Conservation (phyloP, 2,797 vertebrate genomes). For the Rhinophrynus dorsalis region DNA sequence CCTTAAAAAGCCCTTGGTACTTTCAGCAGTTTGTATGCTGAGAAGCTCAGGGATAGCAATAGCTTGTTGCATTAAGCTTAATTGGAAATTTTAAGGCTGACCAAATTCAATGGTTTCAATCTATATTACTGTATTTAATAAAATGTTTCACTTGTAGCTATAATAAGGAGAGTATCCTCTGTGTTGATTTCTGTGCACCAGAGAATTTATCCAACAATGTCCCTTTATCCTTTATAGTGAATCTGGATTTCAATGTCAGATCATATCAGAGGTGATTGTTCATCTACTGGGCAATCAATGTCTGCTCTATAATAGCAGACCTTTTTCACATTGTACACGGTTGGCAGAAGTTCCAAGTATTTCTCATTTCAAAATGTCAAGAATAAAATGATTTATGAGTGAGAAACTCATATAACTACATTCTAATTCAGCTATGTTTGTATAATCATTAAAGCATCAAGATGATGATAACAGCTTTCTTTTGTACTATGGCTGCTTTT, state of each 20-base stretch:
- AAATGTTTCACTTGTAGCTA: constrained; percentile 12
- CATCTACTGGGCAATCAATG: constrained; percentile 46
- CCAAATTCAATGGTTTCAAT: neutral
- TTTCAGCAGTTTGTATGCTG: neutral
- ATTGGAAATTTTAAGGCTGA: constrained; percentile 18
- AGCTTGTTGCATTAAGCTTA: constrained; percentile 1
- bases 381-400: constrained; percentile 46
- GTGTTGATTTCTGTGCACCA: constrained; percentile 18
- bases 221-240: constrained; percentile 32
- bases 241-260: constrained; percentile 48
- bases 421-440: constrained; percentile 39
- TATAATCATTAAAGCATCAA: constrained; percentile 43
- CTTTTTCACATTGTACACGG: constrained; percentile 44
- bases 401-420: constrained; percentile 27
- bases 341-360: constrained; percentile 37
- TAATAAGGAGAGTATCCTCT: constrained; percentile 1
- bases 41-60: neutral
- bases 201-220: constrained; percentile 9
- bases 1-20: neutral
- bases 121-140: constrained; percentile 9
- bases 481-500: constrained; percentile 17
- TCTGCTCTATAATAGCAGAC: constrained; percentile 42
- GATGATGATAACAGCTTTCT: constrained; percentile 24
- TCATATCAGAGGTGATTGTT: constrained; percentile 44
- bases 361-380: constrained; percentile 47